Evolutionary conservation across 2,113 vertebrate species (phyloP), one percentile per base, ranked within the genome.

Genomic region (Xenus cinereus): DNA sequence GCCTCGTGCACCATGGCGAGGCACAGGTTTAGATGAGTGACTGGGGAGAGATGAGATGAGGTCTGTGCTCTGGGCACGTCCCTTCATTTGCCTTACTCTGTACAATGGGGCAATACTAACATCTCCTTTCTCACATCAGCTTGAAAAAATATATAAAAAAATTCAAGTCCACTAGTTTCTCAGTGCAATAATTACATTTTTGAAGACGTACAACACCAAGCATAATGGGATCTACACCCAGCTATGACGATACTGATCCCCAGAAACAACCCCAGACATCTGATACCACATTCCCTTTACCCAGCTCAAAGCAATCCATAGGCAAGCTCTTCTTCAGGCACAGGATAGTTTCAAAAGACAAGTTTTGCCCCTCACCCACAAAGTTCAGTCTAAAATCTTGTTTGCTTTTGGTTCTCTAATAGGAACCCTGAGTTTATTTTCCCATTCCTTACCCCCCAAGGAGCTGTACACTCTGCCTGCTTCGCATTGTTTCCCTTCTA

Each of bases 381-480:
- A 60, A 84, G 53, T 41, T 72, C 69, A 64, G 56, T 48, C 33
- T 41, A 14, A 93, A 94, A 68, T 62, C 35, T 30, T 48, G 10
- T 79, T 95, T 95, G 60, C 30, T 75, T 95, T 93, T 71, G 43
- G 8, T 35, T 91, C 35, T 76, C 63, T 85, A 77, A 71, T 37
- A 91, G 35, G 41, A 93, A 19, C 67, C 50, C 56, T 30, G 59
- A 32, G 62, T 81, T 92, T 74, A 64, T 82, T 91, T 88, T 73
- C 86, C 53, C 46, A 17, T 64, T 72, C 30, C 14, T 59, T 74
- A 28, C 56, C 53, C 88, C 69, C 50, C 35, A 9, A 80, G 91
- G 95, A 86, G 87, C 39, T 59, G 60, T 81, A 90, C 50, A 45
- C 68, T 95, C 86, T 37, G 75, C 67, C 90, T 95, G 74, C 84